Evolutionary conservation across 2,113 vertebrate species (phyloP), one percentile per base, ranked within the genome.

Genomic region (Saguinus midas): DNA sequence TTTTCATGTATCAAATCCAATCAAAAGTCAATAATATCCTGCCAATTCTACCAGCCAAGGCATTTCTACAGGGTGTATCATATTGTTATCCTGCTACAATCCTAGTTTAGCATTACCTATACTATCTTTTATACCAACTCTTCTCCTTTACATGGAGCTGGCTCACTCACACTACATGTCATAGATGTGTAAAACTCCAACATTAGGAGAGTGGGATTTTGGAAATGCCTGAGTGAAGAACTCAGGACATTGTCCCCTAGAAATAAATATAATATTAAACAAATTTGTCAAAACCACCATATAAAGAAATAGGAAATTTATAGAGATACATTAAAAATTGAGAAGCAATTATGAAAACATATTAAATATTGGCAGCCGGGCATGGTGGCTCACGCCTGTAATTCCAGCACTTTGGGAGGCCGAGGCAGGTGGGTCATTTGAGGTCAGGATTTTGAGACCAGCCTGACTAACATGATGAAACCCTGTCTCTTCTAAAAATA

Each of bases 261-360:
- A 96, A 90, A 85, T 27, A 87, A 12, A n/a, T 37, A 58, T 52
- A 48, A 90, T 82, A 76, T 68, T 95, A 43, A 43, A 78, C 73
- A 50, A 83, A 85, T 68, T 72, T 43, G 16, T 82, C 7, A 40
- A 85, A 89, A 43, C 2, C 52, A 68, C 11, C 43, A 82, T 37
- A 52, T 37, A 70, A 57, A 55, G 43, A 43, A 3, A n/a, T 11
- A 86, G 29, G 45, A 76, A 86, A 82, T 45, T 61, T 3, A 20
- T 6, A 66, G 89, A 80, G 8, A 1, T 6, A 4, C 84, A 57
- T 11, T 45, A 84, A 17, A 92, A 83, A 64, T 16, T 40, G 43
- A 68, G 37, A 95, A 57, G 8, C 16, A 81, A 16, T 64, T 81
- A 90, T 76, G 27, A 93, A 86, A 64, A 90, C 68, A 12, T 45